Conservation (phyloP, 2,113 vertebrate genomes). For the Malaclemys terrapin region DNA sequence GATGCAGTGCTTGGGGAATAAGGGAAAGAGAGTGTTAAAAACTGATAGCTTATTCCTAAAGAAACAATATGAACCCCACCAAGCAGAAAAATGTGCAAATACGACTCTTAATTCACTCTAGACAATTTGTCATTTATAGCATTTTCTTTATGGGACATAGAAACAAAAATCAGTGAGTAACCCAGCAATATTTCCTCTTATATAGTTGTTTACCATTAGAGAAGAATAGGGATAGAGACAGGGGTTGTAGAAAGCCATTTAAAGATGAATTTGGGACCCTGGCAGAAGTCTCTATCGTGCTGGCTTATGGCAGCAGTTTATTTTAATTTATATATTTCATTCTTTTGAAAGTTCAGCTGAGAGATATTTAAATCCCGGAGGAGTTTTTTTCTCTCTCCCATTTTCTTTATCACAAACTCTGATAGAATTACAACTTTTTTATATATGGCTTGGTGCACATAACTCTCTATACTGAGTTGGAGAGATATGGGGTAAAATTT, state of each 20-base stretch:
- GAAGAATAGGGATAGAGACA: background rate
- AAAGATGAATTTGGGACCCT: conserved; percentile 35
- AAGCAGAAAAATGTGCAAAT: conserved; percentile 72
- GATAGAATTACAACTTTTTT: conserved; percentile 34
- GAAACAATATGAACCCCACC: conserved; percentile 66
- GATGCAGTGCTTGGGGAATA: conserved; percentile 72
- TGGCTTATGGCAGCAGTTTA: background rate
- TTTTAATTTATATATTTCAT: conserved; percentile 4
- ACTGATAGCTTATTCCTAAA: conserved; percentile 71
- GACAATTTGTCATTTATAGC: conserved; percentile 59
- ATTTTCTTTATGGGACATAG: conserved; percentile 71
- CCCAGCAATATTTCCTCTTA: conserved; percentile 46
- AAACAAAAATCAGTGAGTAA: conserved; percentile 25
- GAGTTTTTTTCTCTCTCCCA: background rate
- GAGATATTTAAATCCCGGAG: background rate
- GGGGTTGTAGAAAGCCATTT: background rate
- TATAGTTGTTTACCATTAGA: background rate
- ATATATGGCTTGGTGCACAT: background rate
- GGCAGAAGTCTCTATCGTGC: conserved; percentile 1
- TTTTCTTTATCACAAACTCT: conserved; percentile 11
- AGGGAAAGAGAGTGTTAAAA: conserved; percentile 69
- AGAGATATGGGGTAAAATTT: background rate
- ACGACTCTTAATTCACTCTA: conserved; percentile 72
- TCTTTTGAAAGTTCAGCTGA: conserved; percentile 1
- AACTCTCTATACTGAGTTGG: background rate